Evolutionary conservation across 30 jellyfish, hydroid and myxozoan species (phyloP), one percentile per base, ranked within the genome.

Genomic region (Cassiopea andromeda): DNA sequence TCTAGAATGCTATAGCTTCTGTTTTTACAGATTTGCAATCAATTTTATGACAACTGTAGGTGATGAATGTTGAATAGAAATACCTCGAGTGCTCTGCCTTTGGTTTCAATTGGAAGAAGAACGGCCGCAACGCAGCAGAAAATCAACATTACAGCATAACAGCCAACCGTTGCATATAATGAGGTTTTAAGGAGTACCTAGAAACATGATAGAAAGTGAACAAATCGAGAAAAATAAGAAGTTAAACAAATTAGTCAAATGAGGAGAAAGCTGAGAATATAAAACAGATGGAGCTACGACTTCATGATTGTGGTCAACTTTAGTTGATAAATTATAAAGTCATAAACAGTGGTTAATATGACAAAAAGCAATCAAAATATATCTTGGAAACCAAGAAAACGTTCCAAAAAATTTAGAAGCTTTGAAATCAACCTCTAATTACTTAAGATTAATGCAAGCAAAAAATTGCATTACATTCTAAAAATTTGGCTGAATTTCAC

Each of bases 81-180:
- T 64, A 94, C 98, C 92, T 90, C 94, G 1, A 94, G 92, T 17
- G 87, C 90, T 76, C 93, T 94, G 18, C 98, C 98, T 90, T 94
- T 94, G 76, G 98, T 94, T 69, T 94, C 98, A 68, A 90, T 77
- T 8, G 97, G 97, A 46, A 94, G 87, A 16, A 90, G 82, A 8
- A 79, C 48, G 1, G 94, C 49, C 14, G 97, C 94, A 14, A 94
- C 38, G 1, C 79, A 85, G 47, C 97, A 75, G 1, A 77, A 46
- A 48, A 90, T 1, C 60, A 87, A 57, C 5, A 85, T 49, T 7
- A 87, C 58, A 12, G 97, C 87, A 60, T 94, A 94, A 12, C 78
- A 89, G 27, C 91, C 93, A 82, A 90, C 69, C 3, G 83, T 95
- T 10, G 72, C 73, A 64, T 84, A 82, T 75, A 84, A 90, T 60